A percentile compares a stretch with the other conserved stretches of the same genome.
phyloP scores from a whole-genome alignment of 2,797 vertebrate genomes.

The Poeciliopsis presidionis region DNA sequence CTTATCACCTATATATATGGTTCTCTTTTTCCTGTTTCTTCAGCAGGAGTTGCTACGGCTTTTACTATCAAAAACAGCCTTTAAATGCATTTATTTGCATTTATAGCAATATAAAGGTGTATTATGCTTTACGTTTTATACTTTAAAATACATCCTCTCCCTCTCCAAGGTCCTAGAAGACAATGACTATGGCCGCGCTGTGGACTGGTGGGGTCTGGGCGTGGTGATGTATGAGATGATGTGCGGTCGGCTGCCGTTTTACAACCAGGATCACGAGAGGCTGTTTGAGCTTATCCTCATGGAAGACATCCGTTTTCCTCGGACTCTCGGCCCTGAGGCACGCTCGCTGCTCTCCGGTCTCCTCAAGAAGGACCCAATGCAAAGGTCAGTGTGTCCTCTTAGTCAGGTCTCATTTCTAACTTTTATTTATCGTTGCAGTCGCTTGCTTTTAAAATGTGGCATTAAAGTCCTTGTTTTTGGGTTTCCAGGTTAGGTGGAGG shows the following conservation, averaged over 20 bases:
- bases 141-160: neutral
- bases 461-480: conserved; percentile 1
- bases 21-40: neutral
- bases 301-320: conserved; percentile 96
- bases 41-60: neutral
- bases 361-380: conserved; percentile 94
- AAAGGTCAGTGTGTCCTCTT: conserved; percentile 79
- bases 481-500: conserved; percentile 92
- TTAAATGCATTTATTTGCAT: neutral
- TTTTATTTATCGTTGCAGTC: neutral
- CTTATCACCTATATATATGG: neutral
- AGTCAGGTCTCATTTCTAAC: neutral
- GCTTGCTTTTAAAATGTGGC: neutral
- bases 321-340: conserved; percentile 90
- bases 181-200: conserved; percentile 94
- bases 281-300: conserved; percentile 97
- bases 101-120: neutral
- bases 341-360: conserved; percentile 93
- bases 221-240: conserved; percentile 99
- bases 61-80: neutral
- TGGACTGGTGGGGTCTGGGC: conserved; percentile 98
- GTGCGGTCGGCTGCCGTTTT: conserved; percentile 96
- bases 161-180: conserved; percentile 91
- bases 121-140: neutral
- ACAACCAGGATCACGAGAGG: conserved; percentile 98